phyloP scores from a whole-genome alignment of 2,797 vertebrate species.

The Phoebastria nigripes region DNA sequence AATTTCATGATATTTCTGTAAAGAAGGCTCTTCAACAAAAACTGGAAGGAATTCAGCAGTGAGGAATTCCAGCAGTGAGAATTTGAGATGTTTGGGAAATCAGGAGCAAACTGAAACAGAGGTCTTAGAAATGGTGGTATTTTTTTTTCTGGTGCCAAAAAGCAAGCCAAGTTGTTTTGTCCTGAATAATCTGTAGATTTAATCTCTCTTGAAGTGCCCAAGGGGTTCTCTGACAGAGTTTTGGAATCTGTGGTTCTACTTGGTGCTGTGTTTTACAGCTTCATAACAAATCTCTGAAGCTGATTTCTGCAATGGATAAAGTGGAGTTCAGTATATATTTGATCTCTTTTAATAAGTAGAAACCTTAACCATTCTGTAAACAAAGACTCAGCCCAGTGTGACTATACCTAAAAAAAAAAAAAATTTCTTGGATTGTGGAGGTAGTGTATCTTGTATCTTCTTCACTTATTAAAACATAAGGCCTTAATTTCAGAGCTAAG shows the following conservation, averaged over 20 bases:
- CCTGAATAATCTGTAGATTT: constrained; percentile 61
- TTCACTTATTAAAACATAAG: constrained; percentile 48
- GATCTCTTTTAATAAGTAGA: constrained; percentile 37
- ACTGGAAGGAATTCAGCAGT: constrained; percentile 33
- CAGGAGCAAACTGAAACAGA: constrained; percentile 60
- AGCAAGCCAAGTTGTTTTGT: constrained; percentile 51
- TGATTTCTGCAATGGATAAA: constrained; percentile 23
- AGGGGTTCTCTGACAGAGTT: constrained; percentile 54
- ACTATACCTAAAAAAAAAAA: constrained; percentile 7
- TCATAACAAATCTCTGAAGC: constrained; percentile 37
- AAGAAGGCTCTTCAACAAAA: constrained; percentile 33
- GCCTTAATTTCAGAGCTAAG: constrained; percentile 38
- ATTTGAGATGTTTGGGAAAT: constrained; percentile 66
- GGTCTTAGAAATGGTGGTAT: constrained; percentile 47
- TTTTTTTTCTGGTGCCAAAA: constrained; percentile 53
- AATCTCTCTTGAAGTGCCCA: constrained; percentile 56
- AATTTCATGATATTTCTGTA: constrained; percentile 35
- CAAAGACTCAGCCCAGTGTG: not conserved
- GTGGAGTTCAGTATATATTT: constrained; percentile 27
- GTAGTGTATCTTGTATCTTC: constrained; percentile 52
- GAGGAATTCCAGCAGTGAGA: constrained; percentile 55
- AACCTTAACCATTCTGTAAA: constrained; percentile 51
- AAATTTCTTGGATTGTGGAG: constrained; percentile 8
- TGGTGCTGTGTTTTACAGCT: constrained; percentile 52
- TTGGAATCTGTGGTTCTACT: constrained; percentile 50